Conservation (phyloP, 2,888 invertebrate genomes). For the Caenorhabditis sp. region DNA sequence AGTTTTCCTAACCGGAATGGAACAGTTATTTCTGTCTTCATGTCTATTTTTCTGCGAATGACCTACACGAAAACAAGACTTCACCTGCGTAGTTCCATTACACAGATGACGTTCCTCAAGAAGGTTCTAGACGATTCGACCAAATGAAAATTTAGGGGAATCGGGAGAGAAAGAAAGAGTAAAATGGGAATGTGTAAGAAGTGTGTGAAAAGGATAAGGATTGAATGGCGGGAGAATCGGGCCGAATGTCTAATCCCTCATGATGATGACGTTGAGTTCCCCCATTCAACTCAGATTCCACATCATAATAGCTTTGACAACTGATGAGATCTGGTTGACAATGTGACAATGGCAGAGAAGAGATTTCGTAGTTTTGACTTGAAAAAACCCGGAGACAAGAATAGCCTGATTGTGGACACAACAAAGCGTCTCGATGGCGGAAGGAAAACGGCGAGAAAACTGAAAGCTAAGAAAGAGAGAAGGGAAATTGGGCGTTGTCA, state of each 20-base stretch:
- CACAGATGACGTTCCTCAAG: conserved; percentile 1
- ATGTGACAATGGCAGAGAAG: not conserved
- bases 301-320: conserved; percentile 15
- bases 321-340: not conserved
- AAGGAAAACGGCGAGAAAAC: not conserved
- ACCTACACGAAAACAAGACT: conserved; percentile 24
- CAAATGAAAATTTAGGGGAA: not conserved
- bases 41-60: not conserved
- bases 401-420: conserved; percentile 1
- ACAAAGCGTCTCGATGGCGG: not conserved
- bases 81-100: conserved; percentile 14
- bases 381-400: not conserved
- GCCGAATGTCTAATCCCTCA: conserved; percentile 24
- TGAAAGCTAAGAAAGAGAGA: not conserved
- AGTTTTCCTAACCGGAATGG: not conserved
- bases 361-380: conserved; percentile 7
- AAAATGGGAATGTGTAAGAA: not conserved
- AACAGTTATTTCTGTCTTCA: not conserved
- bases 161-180: not conserved
- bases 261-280: conserved; percentile 26
- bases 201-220: conserved; percentile 13
- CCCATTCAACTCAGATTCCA: conserved; percentile 25
- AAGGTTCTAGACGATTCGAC: not conserved
- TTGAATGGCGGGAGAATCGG: conserved; percentile 7
- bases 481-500: conserved; percentile 40